Percentiles rank a stretch among this genome's conserved stretches.
Conservation (phyloP, 2,113 vertebrate genomes). For the Ameiurus melas region DNA sequence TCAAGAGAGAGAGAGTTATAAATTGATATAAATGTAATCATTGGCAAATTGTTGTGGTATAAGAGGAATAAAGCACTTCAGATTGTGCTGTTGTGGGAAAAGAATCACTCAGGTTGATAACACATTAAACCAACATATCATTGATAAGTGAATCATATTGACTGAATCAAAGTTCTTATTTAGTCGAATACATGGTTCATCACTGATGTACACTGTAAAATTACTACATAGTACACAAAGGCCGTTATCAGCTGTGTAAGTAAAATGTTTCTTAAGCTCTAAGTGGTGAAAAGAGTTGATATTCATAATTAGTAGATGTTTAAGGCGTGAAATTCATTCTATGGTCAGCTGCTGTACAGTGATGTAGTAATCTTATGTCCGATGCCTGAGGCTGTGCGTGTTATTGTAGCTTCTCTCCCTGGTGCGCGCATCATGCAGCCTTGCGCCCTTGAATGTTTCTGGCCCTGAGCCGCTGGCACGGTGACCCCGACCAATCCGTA, state of each 20-base stretch:
- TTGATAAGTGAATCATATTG: not conserved
- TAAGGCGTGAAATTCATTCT: not conserved
- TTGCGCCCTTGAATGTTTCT: slow-evolving; percentile 44
- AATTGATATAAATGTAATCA: not conserved
- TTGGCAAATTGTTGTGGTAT: not conserved
- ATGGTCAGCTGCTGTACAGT: not conserved
- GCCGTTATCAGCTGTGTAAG: not conserved
- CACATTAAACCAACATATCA: not conserved
- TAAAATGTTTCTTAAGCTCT: not conserved
- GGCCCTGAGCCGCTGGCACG: slow-evolving; percentile 50
- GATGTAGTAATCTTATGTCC: not conserved
- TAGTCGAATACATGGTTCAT: not conserved
- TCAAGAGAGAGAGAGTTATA: not conserved
- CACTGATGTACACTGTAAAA: not conserved
- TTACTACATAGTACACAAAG: not conserved
- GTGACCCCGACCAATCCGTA: slow-evolving; percentile 44
- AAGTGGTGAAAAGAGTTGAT: not conserved
- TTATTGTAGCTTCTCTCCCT: slow-evolving; percentile 22
- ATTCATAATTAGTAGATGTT: not conserved
- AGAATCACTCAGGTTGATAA: not conserved
- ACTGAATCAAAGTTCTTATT: not conserved
- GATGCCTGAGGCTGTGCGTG: slow-evolving; percentile 23
- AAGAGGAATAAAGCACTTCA: not conserved
- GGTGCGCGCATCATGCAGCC: slow-evolving; percentile 27
- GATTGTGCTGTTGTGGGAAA: too few relatives aligned